phyloP scores from a whole-genome alignment of 2,113 vertebrate genomes.

The Takifugu flavidus region DNA sequence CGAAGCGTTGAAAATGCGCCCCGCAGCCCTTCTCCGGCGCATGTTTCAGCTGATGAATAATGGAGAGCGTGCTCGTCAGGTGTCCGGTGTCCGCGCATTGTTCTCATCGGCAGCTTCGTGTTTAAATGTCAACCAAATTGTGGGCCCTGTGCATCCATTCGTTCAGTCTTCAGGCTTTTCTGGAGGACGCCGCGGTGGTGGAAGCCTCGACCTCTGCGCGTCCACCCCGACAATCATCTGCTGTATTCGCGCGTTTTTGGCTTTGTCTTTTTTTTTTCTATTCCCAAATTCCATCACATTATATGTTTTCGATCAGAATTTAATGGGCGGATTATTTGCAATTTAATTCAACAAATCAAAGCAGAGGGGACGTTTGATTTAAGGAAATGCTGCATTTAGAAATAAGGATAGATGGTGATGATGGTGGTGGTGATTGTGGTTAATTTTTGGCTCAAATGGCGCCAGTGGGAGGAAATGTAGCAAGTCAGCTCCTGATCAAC shows the following conservation, averaged over 20 bases:
- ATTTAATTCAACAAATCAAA: background rate
- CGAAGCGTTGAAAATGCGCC: background rate
- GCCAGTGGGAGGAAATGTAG: no score
- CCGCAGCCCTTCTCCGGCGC: conserved; percentile 10
- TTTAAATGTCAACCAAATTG: conserved; percentile 46
- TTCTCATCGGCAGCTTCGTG: conserved; percentile 44
- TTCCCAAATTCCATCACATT: background rate
- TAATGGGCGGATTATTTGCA: background rate
- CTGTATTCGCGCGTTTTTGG: background rate
- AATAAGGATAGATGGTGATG: background rate
- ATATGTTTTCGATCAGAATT: background rate
- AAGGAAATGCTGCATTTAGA: background rate
- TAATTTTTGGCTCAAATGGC: conserved; percentile 37
- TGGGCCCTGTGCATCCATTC: conserved; percentile 3
- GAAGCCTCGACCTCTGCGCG: conserved; percentile 49
- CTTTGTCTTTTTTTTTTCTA: background rate
- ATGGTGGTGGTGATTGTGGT: conserved; percentile 5
- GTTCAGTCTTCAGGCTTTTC: conserved; percentile 30
- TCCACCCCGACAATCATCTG: conserved; percentile 40
- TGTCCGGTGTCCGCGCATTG: conserved; percentile 66
- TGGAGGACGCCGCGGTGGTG: conserved; percentile 20
- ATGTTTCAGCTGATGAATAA: conserved; percentile 64
- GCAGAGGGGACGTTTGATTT: background rate
- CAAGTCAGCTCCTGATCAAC: no score
- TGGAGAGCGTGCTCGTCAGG: conserved; percentile 56